Conservation (phyloP, 2,797 vertebrate genomes). For the Chaetodon trifasciatus region DNA sequence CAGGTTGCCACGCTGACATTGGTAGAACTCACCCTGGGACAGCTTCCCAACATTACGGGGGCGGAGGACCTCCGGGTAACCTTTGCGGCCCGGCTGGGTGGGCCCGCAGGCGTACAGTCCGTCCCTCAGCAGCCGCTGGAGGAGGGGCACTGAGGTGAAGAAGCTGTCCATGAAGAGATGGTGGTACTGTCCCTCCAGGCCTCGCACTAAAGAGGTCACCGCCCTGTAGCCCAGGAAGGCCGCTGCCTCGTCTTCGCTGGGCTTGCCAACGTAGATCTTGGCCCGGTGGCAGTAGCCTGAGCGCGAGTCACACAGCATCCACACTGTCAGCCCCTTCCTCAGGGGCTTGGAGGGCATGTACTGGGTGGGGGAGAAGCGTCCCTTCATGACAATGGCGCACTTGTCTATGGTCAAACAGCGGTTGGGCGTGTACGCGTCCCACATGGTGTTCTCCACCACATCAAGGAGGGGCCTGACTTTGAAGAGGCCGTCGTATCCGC, state of each 20-base stretch:
- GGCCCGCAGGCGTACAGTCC: slow-evolving; percentile 87
- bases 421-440: slow-evolving; percentile 86
- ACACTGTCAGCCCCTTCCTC: slow-evolving; percentile 87
- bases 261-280: slow-evolving; percentile 84
- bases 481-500: slow-evolving; percentile 87
- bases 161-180: slow-evolving; percentile 90
- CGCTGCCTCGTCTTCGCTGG: slow-evolving; percentile 71
- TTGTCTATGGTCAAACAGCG: slow-evolving; percentile 88
- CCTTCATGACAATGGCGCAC: slow-evolving; percentile 83
- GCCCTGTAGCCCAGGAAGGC: slow-evolving; percentile 78
- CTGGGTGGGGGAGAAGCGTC: slow-evolving; percentile 86
- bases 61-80: slow-evolving; percentile 86
- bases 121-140: slow-evolving; percentile 85
- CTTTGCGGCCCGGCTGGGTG: slow-evolving; percentile 82
- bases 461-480: slow-evolving; percentile 88
- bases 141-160: slow-evolving; percentile 87
- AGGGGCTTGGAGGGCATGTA: slow-evolving; percentile 88
- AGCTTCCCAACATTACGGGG: slow-evolving; percentile 87
- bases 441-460: slow-evolving; percentile 88
- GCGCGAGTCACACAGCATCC: slow-evolving; percentile 90
- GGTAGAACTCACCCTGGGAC: slow-evolving; percentile 87
- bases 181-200: slow-evolving; percentile 87
- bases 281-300: slow-evolving; percentile 89
- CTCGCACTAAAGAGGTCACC: slow-evolving; percentile 85
- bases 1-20: slow-evolving; percentile 88